Evolutionary conservation across 2,113 vertebrate genomes (phyloP).

Genomic region (Tricholaema leucomelas): DNA sequence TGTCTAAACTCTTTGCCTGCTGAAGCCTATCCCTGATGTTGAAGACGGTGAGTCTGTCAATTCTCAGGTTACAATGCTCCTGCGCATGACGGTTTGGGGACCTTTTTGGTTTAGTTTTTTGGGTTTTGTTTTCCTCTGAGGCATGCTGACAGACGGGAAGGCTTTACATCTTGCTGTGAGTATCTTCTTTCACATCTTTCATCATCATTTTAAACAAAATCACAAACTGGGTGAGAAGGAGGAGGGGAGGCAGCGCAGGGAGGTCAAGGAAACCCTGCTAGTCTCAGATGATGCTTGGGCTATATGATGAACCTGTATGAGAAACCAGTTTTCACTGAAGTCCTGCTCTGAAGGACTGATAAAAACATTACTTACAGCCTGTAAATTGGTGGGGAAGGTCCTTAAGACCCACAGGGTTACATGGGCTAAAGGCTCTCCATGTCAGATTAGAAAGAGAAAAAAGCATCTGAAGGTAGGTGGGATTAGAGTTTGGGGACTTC

Average conservation of each 20-base stretch:
- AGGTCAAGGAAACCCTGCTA: background rate
- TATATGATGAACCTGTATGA: fast-evolving
- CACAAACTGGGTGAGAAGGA: background rate
- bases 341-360: background rate
- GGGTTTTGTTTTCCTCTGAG: background rate
- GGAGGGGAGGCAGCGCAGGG: background rate
- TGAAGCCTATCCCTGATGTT: background rate
- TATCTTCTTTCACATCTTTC: constrained; percentile 61
- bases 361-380: background rate
- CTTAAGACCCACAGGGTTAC: background rate
- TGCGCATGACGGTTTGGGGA: background rate
- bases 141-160: constrained; percentile 25
- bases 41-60: background rate
- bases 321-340: background rate
- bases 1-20: background rate
- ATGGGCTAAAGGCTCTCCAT: background rate
- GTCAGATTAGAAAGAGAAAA: background rate
- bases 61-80: constrained; percentile 11
- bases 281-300: background rate
- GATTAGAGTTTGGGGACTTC: background rate
- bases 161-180: constrained; percentile 7
- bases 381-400: background rate
- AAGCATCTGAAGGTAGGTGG: background rate
- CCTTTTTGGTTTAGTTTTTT: background rate
- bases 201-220: background rate